Conservation (phyloP, 2,797 vertebrate genomes). For the Poliocrania exsul region DNA sequence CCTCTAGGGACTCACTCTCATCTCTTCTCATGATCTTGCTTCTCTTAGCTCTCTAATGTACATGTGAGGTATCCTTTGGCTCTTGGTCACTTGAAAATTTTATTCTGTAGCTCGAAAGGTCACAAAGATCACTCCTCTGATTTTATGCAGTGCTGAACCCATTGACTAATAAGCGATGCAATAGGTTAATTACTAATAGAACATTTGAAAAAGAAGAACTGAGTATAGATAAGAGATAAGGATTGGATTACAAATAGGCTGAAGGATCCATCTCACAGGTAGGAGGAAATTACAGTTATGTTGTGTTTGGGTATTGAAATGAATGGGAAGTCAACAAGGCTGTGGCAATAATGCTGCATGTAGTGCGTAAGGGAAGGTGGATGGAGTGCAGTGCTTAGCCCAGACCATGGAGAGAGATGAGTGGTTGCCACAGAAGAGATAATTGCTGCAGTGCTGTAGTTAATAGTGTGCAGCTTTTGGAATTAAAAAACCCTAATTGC, state of each 20-base stretch:
- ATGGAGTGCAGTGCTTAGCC: not conserved
- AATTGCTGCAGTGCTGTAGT: not conserved
- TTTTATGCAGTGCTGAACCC: not conserved
- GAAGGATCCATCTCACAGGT: not conserved
- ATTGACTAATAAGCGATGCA: fast-evolving
- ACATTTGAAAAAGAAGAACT: not conserved
- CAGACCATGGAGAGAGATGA: not conserved
- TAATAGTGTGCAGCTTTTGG: not conserved
- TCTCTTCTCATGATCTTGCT: not conserved
- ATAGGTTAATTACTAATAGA: not conserved
- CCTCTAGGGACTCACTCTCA: not conserved
- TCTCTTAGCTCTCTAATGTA: not conserved
- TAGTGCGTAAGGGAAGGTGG: not conserved
- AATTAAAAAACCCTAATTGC: not conserved
- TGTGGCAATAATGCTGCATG: fast-evolving
- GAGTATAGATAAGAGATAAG: not conserved
- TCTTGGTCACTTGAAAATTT: not conserved
- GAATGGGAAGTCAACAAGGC: not conserved
- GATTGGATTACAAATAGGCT: not conserved
- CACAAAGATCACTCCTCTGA: not conserved
- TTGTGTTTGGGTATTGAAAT: not conserved
- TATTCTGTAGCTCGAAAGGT: not conserved
- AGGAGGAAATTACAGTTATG: not conserved
- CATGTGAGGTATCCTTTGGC: not conserved
- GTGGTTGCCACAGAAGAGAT: not conserved